Evolutionary conservation across 2,888 invertebrate genomes (phyloP).

Genomic region (Latrodectus hesperus): DNA sequence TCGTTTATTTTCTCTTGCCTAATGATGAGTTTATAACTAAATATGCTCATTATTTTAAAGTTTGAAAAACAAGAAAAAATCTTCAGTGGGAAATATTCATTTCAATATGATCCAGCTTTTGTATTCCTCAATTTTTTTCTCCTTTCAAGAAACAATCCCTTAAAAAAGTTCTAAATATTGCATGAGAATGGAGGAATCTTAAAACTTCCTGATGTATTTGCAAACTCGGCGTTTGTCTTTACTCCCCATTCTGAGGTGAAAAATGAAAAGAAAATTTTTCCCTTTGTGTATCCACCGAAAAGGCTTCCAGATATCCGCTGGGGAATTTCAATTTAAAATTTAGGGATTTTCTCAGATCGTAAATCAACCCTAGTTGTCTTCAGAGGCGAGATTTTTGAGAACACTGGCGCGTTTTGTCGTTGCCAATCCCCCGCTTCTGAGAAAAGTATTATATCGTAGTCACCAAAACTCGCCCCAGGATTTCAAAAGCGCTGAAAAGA

Average conservation of each 20-base stretch:
- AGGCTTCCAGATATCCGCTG: constrained; percentile 2
- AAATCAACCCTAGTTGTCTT: constrained; percentile 61
- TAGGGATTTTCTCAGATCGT: constrained; percentile 62
- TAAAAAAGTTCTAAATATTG: constrained; percentile 66
- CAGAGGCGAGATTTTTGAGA: constrained; percentile 31
- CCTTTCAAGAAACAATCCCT: background rate
- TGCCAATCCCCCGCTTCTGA: constrained; percentile 14
- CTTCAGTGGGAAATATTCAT: background rate
- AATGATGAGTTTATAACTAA: too few species aligned
- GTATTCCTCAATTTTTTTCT: background rate
- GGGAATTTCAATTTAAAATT: constrained; percentile 69
- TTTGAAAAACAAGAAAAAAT: background rate
- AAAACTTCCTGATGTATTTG: constrained; percentile 62
- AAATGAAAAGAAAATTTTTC: constrained; percentile 23
- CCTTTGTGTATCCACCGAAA: constrained; percentile 27
- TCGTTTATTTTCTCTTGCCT: too few species aligned
- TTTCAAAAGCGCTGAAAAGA: background rate
- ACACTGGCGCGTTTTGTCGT: constrained; percentile 59
- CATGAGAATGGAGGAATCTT: constrained; percentile 53
- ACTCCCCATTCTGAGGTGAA: constrained; percentile 30
- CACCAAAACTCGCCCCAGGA: background rate
- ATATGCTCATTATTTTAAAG: too few species aligned
- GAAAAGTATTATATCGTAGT: background rate
- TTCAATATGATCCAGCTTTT: background rate
- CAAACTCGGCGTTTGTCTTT: constrained; percentile 34